Evolutionary conservation across 2,113 vertebrate species (phyloP).

Genomic region (Sarotherodon lohbergeri): DNA sequence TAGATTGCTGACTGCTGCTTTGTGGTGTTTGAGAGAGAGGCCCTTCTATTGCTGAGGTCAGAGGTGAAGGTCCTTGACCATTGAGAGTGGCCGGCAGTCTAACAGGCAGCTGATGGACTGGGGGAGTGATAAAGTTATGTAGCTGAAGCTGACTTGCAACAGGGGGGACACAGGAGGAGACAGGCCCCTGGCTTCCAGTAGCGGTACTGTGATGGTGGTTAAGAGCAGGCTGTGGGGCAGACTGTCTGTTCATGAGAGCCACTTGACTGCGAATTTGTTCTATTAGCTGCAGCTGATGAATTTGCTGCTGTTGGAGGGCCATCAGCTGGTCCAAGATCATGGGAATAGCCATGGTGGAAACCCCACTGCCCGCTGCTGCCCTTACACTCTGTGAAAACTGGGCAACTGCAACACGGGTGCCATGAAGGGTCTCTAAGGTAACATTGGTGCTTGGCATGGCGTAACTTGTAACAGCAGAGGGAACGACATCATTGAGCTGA

Average conservation of each 20-base stretch:
- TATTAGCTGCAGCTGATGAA: conserved; percentile 96
- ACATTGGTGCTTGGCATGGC: conserved; percentile 97
- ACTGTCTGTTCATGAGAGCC: conserved; percentile 89
- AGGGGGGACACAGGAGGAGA: conserved; percentile 66
- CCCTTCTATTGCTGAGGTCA: conserved; percentile 75
- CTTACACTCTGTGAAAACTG: conserved; percentile 90
- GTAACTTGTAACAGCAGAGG: conserved; percentile 77
- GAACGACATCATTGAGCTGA: conserved; percentile 75
- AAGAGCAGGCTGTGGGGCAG: conserved; percentile 74
- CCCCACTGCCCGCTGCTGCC: conserved; percentile 67
- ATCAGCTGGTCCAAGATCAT: conserved; percentile 97
- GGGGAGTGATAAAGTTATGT: conserved; percentile 80
- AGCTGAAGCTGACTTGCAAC: conserved; percentile 82
- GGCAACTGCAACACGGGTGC: conserved; percentile 94
- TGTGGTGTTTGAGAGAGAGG: conserved; percentile 78
- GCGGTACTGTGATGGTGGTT: conserved; percentile 68
- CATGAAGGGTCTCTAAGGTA: conserved; percentile 93
- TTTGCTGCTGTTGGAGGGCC: conserved; percentile 96
- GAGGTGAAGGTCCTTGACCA: conserved; percentile 66
- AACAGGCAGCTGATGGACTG: conserved; percentile 82
- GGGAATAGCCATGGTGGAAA: conserved; percentile 87
- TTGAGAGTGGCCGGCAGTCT: conserved; percentile 73
- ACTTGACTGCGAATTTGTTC: conserved; percentile 98
- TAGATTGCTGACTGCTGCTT: conserved; percentile 75
- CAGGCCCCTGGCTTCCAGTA: conserved; percentile 60